A percentile compares a stretch with the other conserved stretches of the same genome.
Evolutionary conservation across 2,888 invertebrate genomes (phyloP).

Genomic region (Epinotia bilunana): DNA sequence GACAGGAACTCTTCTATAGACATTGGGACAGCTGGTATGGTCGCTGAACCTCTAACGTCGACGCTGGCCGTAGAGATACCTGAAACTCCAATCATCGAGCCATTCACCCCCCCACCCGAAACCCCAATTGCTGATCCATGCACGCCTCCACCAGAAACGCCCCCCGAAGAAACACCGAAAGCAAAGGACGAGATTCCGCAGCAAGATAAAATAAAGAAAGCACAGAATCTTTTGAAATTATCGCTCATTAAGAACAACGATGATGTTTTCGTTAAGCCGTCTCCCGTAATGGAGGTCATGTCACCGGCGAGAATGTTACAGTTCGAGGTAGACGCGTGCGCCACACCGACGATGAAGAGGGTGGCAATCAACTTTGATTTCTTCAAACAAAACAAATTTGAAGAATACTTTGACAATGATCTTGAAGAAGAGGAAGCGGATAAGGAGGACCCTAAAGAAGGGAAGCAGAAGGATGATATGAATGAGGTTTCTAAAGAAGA

Average conservation of each 20-base stretch:
- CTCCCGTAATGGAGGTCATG: constrained; percentile 72
- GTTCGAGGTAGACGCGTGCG: constrained; percentile 70
- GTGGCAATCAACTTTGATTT: constrained; percentile 77
- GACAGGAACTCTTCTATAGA: constrained; percentile 64
- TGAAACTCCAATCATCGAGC: constrained; percentile 53
- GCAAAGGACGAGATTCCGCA: constrained; percentile 47
- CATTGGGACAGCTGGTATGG: constrained; percentile 48
- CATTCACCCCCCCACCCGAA: constrained; percentile 31
- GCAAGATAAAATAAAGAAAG: constrained; percentile 51
- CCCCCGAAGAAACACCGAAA: constrained; percentile 64
- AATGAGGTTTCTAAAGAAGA: constrained; percentile 48
- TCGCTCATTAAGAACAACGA: constrained; percentile 67
- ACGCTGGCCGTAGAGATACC: constrained; percentile 43
- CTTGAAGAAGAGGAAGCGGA: constrained; percentile 48
- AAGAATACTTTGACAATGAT: constrained; percentile 67
- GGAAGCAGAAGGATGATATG: constrained; percentile 30
- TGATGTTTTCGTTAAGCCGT: constrained; percentile 73
- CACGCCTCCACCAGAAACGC: constrained; percentile 49
- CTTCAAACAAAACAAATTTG: constrained; percentile 71
- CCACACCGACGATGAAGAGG: constrained; percentile 79
- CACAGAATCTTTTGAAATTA: constrained; percentile 64
- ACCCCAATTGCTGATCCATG: constrained; percentile 43
- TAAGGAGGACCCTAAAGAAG: constrained; percentile 48
- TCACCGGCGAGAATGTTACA: constrained; percentile 80
- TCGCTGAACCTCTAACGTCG: constrained; percentile 42